Base-by-base conservation (phyloP, 2,888 invertebrate genomes). In the Gryllus longicercus region DNA sequence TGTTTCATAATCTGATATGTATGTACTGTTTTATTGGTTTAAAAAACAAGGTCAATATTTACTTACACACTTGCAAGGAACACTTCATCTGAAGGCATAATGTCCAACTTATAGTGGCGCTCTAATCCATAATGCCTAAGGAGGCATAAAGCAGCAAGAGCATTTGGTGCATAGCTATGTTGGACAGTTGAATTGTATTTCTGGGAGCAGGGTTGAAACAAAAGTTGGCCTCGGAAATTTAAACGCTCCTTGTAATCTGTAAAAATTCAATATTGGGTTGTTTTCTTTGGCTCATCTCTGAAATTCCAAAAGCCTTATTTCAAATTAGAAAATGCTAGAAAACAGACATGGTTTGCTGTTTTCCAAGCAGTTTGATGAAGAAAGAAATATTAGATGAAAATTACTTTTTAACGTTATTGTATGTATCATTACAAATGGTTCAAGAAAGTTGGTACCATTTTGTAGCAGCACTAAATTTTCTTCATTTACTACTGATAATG, bases 31-130 rank as follows among this genome's bases (percentile, higher is more conserved):
- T 25, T 25, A 25, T 25, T 25, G 25, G 25, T 4, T 21, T 51
- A 51, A 63, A 63, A 63, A 63, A 16, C 18, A 18, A 63, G 63
- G 63, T 63, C 63, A 63, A 5, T 63, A 63, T 18, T 12, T 82
- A 89, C 91, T 89, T 86, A 92, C 92, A 89, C 88, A 82, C 89
- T 89, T 51, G 91, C 89, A 89, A 92, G 89, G 82, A 88, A 88
- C 85, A 91, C 87, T 80, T 92, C 91, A 85, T 91, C 91, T 80
- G 92, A 92, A 0, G 91, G 91, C 83, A 89, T 88, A 50, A 91
- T 88, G 83, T 90, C 90, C n/a, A 92, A 87, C 86, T 91, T 92
- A 84, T 90, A 92, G 84, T 89, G 89, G 5, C 91, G 88, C 75
- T 92, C 91, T 84, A 92, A 86, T 81, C 89, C 90, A 84, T 89